A percentile compares a stretch with the other conserved stretches of the same genome.
These are phyloP conservation scores for Peromyscus maniculatus DNA, from an alignment of 2,113 vertebrate genomes.

Conservation along the genomic window DNA sequence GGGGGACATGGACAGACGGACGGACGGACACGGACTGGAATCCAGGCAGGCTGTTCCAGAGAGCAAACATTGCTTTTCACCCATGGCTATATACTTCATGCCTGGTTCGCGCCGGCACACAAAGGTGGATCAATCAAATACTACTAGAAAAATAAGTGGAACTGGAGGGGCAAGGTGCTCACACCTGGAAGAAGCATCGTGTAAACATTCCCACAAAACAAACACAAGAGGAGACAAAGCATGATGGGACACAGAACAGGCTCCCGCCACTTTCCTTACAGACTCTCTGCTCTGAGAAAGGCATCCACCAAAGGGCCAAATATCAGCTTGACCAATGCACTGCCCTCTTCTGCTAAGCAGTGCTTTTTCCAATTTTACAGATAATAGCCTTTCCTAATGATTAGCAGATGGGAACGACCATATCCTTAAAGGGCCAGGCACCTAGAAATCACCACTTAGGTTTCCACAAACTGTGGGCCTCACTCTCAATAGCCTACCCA, in stretches of 20 bases:
- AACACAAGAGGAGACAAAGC: background rate
- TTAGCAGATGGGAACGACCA: background rate
- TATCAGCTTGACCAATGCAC: background rate
- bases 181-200: background rate
- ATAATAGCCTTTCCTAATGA: background rate
- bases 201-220: background rate
- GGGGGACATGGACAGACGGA: too few relatives aligned
- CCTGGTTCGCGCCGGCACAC: background rate
- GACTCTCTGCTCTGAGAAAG: background rate
- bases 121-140: background rate
- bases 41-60: background rate
- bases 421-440: background rate
- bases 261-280: too few relatives aligned
- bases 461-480: background rate
- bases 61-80: background rate
- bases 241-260: background rate
- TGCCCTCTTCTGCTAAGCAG: background rate
- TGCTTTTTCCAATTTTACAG: background rate
- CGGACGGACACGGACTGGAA: background rate
- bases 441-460: background rate
- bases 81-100: too few relatives aligned
- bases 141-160: background rate
- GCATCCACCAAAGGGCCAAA: background rate
- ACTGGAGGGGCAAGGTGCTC: background rate
- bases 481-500: background rate